Percentiles rank a stretch among this genome's conserved stretches.
Conservation (phyloP, 1,140 invertebrate genomes). For the Ceratina calcarata region DNA sequence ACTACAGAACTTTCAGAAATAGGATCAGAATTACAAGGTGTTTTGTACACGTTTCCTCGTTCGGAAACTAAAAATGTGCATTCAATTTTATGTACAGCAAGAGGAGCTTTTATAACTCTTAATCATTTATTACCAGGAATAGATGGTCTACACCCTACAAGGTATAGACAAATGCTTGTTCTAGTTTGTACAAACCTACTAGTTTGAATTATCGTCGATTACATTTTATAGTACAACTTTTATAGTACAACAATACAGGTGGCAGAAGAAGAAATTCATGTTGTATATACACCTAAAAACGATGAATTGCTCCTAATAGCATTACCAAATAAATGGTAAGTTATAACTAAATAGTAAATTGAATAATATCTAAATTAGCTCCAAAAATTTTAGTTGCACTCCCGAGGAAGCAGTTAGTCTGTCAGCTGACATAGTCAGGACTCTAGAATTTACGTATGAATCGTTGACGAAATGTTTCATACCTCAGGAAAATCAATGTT, state of each 20-base stretch:
- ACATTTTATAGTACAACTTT: slow-evolving; percentile 49
- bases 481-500: slow-evolving; percentile 69
- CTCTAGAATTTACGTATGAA: slow-evolving; percentile 81
- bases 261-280: slow-evolving; percentile 81
- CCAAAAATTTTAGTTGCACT: slow-evolving; percentile 78
- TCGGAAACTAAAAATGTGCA: slow-evolving; percentile 82
- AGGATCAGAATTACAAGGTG: slow-evolving; percentile 83
- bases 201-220: slow-evolving; percentile 40
- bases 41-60: slow-evolving; percentile 85
- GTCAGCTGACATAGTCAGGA: slow-evolving; percentile 78
- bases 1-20: slow-evolving; percentile 83
- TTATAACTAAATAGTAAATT: slow-evolving; percentile 61
- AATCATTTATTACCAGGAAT: slow-evolving; percentile 85
- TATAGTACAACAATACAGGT: slow-evolving; percentile 81
- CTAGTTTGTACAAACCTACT: slow-evolving; percentile 20
- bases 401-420: slow-evolving; percentile 79
- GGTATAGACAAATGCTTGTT: slow-evolving; percentile 60
- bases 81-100: slow-evolving; percentile 80
- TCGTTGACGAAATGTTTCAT: slow-evolving; percentile 80
- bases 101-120: slow-evolving; percentile 86
- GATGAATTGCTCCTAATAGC: slow-evolving; percentile 82
- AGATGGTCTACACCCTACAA: slow-evolving; percentile 80
- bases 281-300: slow-evolving; percentile 81
- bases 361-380: slow-evolving; percentile 66
- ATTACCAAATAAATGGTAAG: slow-evolving; percentile 78